Base-by-base conservation (phyloP, 2,113 vertebrate genomes). In the Engraulis encrasicolus region DNA sequence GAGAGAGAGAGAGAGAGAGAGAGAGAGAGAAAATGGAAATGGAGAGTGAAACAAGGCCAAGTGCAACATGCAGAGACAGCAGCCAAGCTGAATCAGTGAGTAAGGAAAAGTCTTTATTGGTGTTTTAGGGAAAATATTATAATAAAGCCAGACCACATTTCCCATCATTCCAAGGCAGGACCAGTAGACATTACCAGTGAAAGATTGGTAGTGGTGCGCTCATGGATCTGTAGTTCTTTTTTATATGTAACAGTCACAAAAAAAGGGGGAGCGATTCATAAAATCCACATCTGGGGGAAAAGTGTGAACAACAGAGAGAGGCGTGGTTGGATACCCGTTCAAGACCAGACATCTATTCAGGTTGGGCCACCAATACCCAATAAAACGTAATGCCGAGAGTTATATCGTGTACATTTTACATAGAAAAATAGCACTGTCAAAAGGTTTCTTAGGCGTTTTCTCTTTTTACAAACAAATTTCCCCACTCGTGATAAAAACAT, bases 391-490 rank as follows among this genome's bases (percentile, higher is more conserved):
- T 74, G 66, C 66, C 66, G 89, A 88, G 91, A 88, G 80, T 84
- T 81, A 84, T n/a, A n/a, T n/a, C n/a, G 50, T 85, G 86, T 84
- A 91, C 89, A 90, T 83, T 89, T n/a, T 86, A 93, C 90, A 94
- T 94, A 94, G 89, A 94, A 94, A 95, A 95, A 94, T 94, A 94
- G 85, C 90, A 93, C 91, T 93, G 93, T 90, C 87, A 90, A 94
- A 94, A 92, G 92, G 92, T 92, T 90, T 88, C 89, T 89, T 90
- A 91, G 90, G 90, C 82, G 54, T 93, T 87, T n/a, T n/a, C n/a
- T n/a, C n/a, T n/a, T n/a, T n/a, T 45, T 91, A 91, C 85, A 90
- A 92, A 89, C 86, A 90, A 88, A 89, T 88, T 89, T 34, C 87
- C 83, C 88, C 83, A n/a, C 85, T 82, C 85, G 71, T 92, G 90